These are phyloP conservation scores for Eurystomus gularis DNA, from an alignment of 2,113 vertebrate species.

Conservation along the genomic window DNA sequence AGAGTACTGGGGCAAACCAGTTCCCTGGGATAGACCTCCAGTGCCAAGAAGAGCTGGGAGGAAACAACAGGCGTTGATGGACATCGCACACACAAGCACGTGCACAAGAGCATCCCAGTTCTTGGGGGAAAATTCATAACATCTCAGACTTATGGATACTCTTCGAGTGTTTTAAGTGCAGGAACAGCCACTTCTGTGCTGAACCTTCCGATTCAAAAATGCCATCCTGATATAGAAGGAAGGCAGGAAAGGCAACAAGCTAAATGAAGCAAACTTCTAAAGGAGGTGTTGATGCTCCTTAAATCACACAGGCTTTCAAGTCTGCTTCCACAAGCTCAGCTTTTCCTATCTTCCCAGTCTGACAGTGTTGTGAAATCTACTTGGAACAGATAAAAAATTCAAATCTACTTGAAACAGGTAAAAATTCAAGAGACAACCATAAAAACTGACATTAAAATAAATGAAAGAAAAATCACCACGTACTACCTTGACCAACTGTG, in stretches of 20 bases:
- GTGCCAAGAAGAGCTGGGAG: background rate
- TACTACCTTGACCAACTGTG: background rate
- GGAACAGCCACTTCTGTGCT: background rate
- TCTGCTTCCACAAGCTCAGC: background rate
- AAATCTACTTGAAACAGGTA: background rate
- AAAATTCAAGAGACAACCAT: background rate
- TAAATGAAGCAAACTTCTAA: background rate
- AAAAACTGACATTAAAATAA: background rate
- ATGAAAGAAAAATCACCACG: background rate
- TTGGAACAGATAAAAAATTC: background rate
- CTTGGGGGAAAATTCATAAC: background rate
- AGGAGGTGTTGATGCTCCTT: background rate
- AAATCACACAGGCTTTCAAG: background rate
- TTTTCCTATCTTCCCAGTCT: background rate
- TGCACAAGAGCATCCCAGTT: background rate
- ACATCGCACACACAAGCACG: background rate
- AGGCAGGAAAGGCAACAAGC: background rate
- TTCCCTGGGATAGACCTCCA: background rate
- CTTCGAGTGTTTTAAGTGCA: fast-evolving
- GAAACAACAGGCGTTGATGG: background rate
- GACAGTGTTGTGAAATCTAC: background rate
- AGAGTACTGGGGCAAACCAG: background rate
- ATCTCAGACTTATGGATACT: background rate
- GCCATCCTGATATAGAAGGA: background rate
- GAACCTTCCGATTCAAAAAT: background rate